Conservation (phyloP, 2,113 vertebrate species). For the Clarias magur region DNA sequence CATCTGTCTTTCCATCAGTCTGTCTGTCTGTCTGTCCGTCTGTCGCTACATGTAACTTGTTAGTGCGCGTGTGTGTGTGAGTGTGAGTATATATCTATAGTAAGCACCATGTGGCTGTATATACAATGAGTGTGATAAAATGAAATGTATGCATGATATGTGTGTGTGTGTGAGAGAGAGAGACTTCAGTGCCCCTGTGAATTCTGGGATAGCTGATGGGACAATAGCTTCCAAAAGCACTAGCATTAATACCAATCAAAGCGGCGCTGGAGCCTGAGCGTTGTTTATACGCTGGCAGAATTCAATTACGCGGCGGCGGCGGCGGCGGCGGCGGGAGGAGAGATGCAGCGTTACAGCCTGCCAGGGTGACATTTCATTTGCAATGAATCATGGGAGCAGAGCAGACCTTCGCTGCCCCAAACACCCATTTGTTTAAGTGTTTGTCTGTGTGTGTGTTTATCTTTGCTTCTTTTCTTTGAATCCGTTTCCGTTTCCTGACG, state of each 20-base stretch:
- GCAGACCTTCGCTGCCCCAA: constrained; percentile 11
- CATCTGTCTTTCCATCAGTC: no score
- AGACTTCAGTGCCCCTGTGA: constrained; percentile 31
- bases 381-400: constrained; percentile 72
- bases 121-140: not conserved
- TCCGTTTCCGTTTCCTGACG: not conserved
- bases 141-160: not conserved
- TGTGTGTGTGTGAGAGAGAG: not conserved
- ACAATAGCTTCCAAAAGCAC: constrained; percentile 65
- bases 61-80: no score
- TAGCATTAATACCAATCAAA: constrained; percentile 66
- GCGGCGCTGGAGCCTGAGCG: constrained; percentile 36
- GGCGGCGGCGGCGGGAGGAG: constrained; percentile 63
- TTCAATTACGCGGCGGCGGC: constrained; percentile 72
- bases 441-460: constrained; percentile 16
- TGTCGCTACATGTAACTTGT: not conserved
- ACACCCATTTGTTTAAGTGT: constrained; percentile 19
- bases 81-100: no score
- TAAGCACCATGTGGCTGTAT: not conserved
- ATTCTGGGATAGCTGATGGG: constrained; percentile 53
- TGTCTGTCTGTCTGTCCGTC: not conserved
- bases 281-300: constrained; percentile 75
- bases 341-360: constrained; percentile 67
- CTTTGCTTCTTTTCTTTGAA: not conserved
- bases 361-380: constrained; percentile 79